Base-by-base conservation (phyloP, 1,140 invertebrate genomes). In the Euschistus heros region DNA sequence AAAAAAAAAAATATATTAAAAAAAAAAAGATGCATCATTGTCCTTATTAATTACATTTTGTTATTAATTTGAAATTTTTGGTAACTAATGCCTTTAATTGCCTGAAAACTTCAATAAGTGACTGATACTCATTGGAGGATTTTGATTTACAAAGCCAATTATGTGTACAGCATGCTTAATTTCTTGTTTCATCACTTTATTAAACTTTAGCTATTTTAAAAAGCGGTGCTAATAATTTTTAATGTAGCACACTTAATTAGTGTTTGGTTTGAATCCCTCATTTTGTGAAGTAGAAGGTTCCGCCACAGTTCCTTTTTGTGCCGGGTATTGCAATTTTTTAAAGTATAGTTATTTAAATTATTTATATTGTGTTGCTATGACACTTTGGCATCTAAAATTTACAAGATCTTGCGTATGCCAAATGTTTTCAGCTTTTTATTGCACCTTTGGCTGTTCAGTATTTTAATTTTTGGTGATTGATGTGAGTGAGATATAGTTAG, bases 41-140 rank as follows among this genome's bases (percentile, higher is more conserved):
- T 66, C 52, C 65, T 66, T 66, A 62, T 63, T 64, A 65, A 59
- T 67, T 62, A 44, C 18, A 61, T 30, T 66, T 50, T 50, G 47
- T 50, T 50, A 50, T 20, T 50, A 20, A 57, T 20, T 57, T 57
- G 54, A 57, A 57, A 57, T 57, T 57, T 20, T 57, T 57, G 54
- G 24, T 57, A 57, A 57, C 54, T 57, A 57, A 57, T 57, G 54
- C 54, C 54, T 57, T 57, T 57, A 57, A 26, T 57, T 57, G 54
- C 54, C 54, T 57, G 54, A 57, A 57, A 50, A 57, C 24, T 57
- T 57, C 54, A 57, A 24, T 57, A 57, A 57, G 54, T 24, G 24
- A 57, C 54, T 57, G 54, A 57, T 24, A 57, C 24, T 57, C 54
- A 50, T 50, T 57, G 54, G 54, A 57, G 24, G 24, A 57, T 57